These are phyloP conservation scores for Sebastes elongatus DNA, from an alignment of 2,797 vertebrate genomes.

Conservation along the genomic window DNA sequence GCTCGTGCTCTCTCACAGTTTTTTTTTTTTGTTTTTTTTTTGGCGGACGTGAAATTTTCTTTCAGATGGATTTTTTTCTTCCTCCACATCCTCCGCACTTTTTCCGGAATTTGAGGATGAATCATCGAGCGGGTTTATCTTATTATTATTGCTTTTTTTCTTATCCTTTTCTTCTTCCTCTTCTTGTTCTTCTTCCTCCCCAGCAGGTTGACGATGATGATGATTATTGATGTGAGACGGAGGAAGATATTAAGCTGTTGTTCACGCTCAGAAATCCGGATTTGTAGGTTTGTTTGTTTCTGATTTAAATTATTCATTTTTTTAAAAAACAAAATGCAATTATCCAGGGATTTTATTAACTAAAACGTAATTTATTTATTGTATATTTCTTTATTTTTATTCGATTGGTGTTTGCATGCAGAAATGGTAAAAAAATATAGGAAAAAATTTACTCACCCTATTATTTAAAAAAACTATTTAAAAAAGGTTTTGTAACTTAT, in stretches of 20 bases:
- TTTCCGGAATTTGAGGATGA: constrained; percentile 14
- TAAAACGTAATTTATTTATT: background rate
- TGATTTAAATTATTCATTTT: background rate
- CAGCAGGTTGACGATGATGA: constrained; percentile 41
- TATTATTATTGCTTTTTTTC: background rate
- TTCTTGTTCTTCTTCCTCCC: background rate
- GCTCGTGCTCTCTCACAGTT: background rate
- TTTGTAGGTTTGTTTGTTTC: constrained; percentile 67
- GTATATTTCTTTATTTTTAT: background rate
- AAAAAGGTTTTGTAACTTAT: background rate
- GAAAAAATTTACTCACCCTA: background rate
- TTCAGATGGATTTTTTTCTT: constrained; percentile 28
- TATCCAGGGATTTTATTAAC: background rate
- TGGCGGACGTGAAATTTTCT: constrained; percentile 11
- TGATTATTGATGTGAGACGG: constrained; percentile 10
- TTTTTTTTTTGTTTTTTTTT: background rate
- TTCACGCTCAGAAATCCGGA: constrained; percentile 35
- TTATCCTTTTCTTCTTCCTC: background rate
- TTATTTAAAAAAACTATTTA: background rate
- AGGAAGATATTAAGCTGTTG: constrained; percentile 14
- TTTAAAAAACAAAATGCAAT: background rate
- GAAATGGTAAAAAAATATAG: background rate
- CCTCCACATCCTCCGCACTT: background rate
- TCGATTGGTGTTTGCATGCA: background rate
- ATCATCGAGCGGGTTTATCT: background rate